These are phyloP conservation scores for Bettongia penicillata DNA, from an alignment of 2,113 vertebrate species.

Conservation along the genomic window DNA sequence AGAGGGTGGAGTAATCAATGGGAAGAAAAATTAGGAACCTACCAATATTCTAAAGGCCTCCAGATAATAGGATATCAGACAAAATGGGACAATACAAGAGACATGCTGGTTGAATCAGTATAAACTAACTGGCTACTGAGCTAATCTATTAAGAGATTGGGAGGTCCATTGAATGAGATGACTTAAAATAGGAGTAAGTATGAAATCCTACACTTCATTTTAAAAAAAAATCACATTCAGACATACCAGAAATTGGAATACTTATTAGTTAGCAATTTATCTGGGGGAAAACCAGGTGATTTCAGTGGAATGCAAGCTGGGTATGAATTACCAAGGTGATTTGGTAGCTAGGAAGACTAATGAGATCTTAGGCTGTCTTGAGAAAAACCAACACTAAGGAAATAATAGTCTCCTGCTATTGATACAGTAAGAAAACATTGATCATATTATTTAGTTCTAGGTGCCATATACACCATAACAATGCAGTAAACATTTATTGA, in stretches of 20 bases:
- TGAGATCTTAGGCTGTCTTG: not conserved
- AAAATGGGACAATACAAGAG: not conserved
- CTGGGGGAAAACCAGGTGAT: not conserved
- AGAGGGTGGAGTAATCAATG: not conserved
- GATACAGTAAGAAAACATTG: not conserved
- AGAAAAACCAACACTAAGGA: not conserved
- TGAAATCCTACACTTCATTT: not conserved
- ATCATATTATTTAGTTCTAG: not conserved
- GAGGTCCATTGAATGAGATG: not conserved
- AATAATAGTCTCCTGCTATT: not conserved
- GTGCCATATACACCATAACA: not conserved
- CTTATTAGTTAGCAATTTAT: not conserved
- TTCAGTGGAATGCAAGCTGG: not conserved
- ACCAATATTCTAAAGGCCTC: not conserved
- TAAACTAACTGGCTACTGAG: not conserved
- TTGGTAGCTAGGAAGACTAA: not conserved
- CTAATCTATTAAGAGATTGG: not conserved
- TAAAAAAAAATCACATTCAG: not conserved
- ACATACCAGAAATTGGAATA: not conserved
- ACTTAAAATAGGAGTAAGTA: not conserved
- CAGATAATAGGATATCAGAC: not conserved
- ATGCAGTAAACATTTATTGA: not conserved
- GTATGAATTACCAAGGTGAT: not conserved
- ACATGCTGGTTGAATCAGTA: not conserved
- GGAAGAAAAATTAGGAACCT: not conserved